A percentile compares a stretch with the other conserved stretches of the same genome.
phyloP scores from a whole-genome alignment of 2,888 invertebrate species.

The Dasypogon diadema region DNA sequence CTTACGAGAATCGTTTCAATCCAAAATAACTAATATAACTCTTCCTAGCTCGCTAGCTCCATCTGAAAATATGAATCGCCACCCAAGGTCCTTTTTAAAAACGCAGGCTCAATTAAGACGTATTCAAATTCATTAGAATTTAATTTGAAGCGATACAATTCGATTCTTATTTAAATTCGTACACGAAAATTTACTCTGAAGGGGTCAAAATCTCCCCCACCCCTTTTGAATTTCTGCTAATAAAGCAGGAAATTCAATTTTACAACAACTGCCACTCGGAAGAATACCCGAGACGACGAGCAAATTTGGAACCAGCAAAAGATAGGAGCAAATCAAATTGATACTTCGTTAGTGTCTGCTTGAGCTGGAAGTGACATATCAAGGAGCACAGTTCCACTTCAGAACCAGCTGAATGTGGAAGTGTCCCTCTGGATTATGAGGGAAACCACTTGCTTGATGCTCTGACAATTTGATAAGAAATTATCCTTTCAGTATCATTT shows the following conservation, averaged over 20 bases:
- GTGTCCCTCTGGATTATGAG: slow-evolving; percentile 30
- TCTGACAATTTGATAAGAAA: slow-evolving; percentile 41
- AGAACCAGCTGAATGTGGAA: slow-evolving; percentile 17
- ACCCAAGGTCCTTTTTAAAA: no score
- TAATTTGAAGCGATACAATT: background rate
- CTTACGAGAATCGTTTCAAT: no score
- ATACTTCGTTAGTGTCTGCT: slow-evolving; percentile 53
- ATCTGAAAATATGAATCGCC: no score
- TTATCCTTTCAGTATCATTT: slow-evolving; percentile 30
- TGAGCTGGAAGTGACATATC: slow-evolving; percentile 31
- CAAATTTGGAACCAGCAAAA: slow-evolving; percentile 16
- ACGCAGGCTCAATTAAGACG: no score
- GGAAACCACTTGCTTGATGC: slow-evolving; percentile 42
- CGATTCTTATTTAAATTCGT: background rate
- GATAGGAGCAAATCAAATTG: slow-evolving; percentile 53
- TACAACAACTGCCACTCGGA: slow-evolving; percentile 6
- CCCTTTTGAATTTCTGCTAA: slow-evolving; percentile 50
- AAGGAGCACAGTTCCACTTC: slow-evolving; percentile 19
- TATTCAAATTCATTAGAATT: background rate
- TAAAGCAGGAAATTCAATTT: slow-evolving; percentile 54
- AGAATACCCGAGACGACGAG: slow-evolving; percentile 40
- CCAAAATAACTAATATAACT: no score
- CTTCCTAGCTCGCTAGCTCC: no score
- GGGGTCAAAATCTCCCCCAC: slow-evolving; percentile 14
- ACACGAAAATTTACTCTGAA: slow-evolving; percentile 21